phyloP scores from a whole-genome alignment of 1,140 invertebrate species.

The Eumeta japonica region DNA sequence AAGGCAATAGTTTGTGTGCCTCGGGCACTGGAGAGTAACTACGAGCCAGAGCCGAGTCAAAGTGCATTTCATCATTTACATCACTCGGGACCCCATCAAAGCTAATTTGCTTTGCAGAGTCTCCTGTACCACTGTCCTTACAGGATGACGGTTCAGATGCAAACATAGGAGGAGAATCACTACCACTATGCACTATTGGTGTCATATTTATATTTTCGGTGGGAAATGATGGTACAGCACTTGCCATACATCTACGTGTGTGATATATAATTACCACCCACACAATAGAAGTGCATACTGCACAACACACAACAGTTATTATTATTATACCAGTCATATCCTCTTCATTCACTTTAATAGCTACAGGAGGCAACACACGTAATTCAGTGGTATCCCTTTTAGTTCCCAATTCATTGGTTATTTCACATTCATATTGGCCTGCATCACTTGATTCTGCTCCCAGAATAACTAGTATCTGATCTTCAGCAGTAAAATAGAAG shows the following conservation, averaged over 20 bases:
- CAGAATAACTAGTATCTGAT: slow-evolving; percentile 85
- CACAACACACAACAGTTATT: slow-evolving; percentile 86
- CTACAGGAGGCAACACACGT: slow-evolving; percentile 59
- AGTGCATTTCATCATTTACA: slow-evolving; percentile 48
- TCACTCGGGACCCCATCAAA: slow-evolving; percentile 50
- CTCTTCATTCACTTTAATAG: slow-evolving; percentile 60
- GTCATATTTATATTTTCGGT: slow-evolving; percentile 52
- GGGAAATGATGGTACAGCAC: slow-evolving; percentile 36
- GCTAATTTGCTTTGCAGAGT: slow-evolving; percentile 65
- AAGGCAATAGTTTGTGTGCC: slow-evolving; percentile 51
- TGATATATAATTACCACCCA: slow-evolving; percentile 93
- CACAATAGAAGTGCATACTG: slow-evolving; percentile 83
- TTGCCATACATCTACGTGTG: slow-evolving; percentile 66
- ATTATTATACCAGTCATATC: slow-evolving; percentile 82
- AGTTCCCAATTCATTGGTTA: slow-evolving; percentile 80
- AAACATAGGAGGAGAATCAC: slow-evolving; percentile 49
- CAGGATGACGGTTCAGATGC: slow-evolving; percentile 60
- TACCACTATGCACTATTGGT: slow-evolving; percentile 51
- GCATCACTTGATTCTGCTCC: slow-evolving; percentile 74
- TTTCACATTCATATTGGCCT: slow-evolving; percentile 85
- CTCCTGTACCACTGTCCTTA: slow-evolving; percentile 68
- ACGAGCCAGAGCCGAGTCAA: slow-evolving; percentile 40
- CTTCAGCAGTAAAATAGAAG: slow-evolving; percentile 80
- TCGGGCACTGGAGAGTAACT: slow-evolving; percentile 51
- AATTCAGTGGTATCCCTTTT: slow-evolving; percentile 57